Conservation (phyloP, 64 coral and sea anemone species). For the Montipora cactus region DNA sequence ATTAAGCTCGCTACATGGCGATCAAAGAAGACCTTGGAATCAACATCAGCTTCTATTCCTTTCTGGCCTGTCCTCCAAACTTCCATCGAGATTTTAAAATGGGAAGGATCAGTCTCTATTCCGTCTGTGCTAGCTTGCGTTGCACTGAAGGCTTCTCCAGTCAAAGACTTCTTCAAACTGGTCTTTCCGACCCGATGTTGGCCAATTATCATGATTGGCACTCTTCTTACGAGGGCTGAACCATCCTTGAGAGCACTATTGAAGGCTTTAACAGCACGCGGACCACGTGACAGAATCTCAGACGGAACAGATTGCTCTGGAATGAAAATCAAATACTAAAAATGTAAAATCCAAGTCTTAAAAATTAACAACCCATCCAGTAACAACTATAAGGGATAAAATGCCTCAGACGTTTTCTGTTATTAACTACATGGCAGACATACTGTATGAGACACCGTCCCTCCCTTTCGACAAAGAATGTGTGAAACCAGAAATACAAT, state of each 20-base stretch:
- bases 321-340: too few species aligned
- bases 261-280: neutral
- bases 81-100: neutral
- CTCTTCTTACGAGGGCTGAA: too few species aligned
- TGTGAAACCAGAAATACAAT: too few species aligned
- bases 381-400: too few species aligned
- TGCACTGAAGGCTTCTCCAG: neutral
- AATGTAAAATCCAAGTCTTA: too few species aligned
- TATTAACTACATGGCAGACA: too few species aligned
- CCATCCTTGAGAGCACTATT: neutral
- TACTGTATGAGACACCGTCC: too few species aligned
- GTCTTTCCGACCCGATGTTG: neutral
- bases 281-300: neutral
- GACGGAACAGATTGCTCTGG: neutral
- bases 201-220: constrained; percentile 4
- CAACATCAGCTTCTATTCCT: neutral
- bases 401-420: too few species aligned
- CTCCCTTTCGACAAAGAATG: too few species aligned
- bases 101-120: neutral
- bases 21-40: neutral
- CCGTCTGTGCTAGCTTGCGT: neutral
- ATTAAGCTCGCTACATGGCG: neutral
- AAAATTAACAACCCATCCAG: too few species aligned
- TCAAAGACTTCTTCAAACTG: neutral
- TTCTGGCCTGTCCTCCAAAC: neutral